Evolutionary conservation across 2,113 vertebrate genomes (phyloP), one percentile per base, ranked within the genome.

Genomic region (Gopherus evgoodei): DNA sequence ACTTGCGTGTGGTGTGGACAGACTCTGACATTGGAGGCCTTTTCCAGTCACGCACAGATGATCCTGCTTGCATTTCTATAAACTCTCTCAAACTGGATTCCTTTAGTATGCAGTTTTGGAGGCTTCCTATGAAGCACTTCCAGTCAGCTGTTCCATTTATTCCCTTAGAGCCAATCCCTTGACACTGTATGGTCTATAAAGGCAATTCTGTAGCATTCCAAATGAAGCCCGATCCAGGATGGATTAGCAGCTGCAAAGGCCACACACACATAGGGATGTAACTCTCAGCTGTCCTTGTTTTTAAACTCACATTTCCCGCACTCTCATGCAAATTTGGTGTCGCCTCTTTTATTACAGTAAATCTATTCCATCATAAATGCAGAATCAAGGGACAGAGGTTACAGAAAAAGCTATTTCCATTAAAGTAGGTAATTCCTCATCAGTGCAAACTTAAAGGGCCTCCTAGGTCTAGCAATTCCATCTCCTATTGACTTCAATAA

Each of bases 331-430:
- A 72, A 91, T 65, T 49, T 89, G 72, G 83, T 90, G 76, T 35
- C 78, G 81, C 19, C 4, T 57, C 95, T 95, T 95, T 90, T 95
- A 96, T 93, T 88, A 95, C 90, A 92, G 84, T 57, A 90, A 94
- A 95, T 59, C 16, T 19, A 81, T 29, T 76, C 86, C 82, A 91
- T 86, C 90, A 62, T 84, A 91, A 91, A 94, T 76, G 11, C 90
- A 93, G 86, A 90, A 50, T 88, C 56, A 95, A 92, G 93, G 94
- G 69, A 90, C 91, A 52, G 86, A 52, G 95, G 92, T 96, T 97
- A 96, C 53, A 94, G 56, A 97, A 95, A 95, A 91, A 87, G 93
- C 93, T 96, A 95, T 94, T 96, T 95, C 94, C 62, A 97, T 86
- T 91, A 91, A 96, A 86, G 93, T 82, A 94, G 94, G 91, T 96